Percentiles rank a stretch among this genome's conserved stretches.
Evolutionary conservation across 2,113 vertebrate species (phyloP).

Genomic region (Gymnorhina tibicen): DNA sequence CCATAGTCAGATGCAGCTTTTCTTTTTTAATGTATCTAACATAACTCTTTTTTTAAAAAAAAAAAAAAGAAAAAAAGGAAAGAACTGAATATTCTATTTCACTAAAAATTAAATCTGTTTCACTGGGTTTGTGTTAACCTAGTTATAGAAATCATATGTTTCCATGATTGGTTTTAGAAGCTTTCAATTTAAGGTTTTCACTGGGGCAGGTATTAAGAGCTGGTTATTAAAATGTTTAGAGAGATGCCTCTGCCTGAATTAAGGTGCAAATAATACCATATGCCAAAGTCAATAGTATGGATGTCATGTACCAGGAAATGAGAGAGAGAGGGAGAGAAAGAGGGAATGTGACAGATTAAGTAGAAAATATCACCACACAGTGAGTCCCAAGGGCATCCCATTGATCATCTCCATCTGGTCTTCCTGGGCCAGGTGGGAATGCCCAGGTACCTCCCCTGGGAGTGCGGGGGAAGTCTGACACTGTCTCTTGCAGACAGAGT

Average conservation of each 20-base stretch:
- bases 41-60: too few species aligned
- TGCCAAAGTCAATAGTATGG: background rate
- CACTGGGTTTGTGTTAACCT: background rate
- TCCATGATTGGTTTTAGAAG: background rate
- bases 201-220: background rate
- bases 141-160: background rate
- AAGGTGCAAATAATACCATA: background rate
- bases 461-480: background rate
- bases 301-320: background rate
- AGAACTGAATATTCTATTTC: background rate
- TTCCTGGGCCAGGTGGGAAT: background rate
- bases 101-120: background rate
- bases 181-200: background rate
- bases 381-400: fast-evolving
- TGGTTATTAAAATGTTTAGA: background rate
- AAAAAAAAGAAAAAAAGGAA: background rate
- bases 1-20: background rate
- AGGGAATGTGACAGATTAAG: background rate
- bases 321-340: background rate
- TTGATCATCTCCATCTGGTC: background rate
- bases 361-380: fast-evolving
- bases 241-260: background rate
- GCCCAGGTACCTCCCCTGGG: background rate
- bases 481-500: background rate
- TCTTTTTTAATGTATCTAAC: background rate